Evolutionary conservation across 2,797 vertebrate species (phyloP).

Genomic region (Monodelphis domestica): DNA sequence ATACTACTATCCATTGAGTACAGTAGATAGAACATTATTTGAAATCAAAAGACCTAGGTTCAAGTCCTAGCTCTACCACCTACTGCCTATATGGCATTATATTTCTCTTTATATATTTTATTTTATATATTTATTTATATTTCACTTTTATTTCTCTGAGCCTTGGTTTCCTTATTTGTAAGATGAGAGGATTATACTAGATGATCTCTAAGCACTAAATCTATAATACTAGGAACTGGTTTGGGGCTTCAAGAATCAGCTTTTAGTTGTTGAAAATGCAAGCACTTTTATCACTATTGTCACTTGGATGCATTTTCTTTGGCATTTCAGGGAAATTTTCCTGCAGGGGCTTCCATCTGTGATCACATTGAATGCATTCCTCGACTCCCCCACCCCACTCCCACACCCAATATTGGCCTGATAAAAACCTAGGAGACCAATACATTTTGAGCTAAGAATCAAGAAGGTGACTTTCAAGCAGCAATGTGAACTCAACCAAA

Average conservation of each 20-base stretch:
- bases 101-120: no score
- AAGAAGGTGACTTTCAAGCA: background rate
- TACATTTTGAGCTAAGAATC: slow-evolving; percentile 13
- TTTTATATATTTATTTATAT: no score
- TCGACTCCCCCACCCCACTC: background rate
- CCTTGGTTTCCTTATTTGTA: no score
- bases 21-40: background rate
- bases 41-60: background rate
- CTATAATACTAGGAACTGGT: no score
- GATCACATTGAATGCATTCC: no score
- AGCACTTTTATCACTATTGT: no score
- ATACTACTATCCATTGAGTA: background rate
- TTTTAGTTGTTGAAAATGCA: no score
- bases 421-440: background rate
- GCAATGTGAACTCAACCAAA: background rate
- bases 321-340: no score
- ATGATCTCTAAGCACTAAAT: background rate
- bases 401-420: background rate
- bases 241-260: background rate
- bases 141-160: background rate
- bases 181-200: background rate
- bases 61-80: background rate
- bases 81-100: background rate
- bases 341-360: no score
- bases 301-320: no score